Evolutionary conservation across 1,140 invertebrate genomes (phyloP).

Genomic region (Coelopa frigida): DNA sequence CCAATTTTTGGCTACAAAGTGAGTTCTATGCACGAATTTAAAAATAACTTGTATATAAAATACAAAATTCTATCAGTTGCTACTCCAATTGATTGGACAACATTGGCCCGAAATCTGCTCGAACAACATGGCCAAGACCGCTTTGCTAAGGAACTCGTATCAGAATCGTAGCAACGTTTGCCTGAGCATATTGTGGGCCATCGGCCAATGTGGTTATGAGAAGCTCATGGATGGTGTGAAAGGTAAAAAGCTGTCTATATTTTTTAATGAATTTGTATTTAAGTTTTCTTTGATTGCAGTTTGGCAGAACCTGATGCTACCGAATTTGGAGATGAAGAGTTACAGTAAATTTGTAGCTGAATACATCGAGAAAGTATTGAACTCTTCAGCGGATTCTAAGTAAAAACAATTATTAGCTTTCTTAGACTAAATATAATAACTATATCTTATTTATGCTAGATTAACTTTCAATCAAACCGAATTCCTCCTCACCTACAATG

Average conservation of each 20-base stretch:
- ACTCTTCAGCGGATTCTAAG: too few species aligned
- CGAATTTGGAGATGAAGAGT: slow-evolving; percentile 63
- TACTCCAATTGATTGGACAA: slow-evolving; percentile 60
- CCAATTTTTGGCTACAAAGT: slow-evolving; percentile 58
- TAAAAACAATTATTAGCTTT: too few species aligned
- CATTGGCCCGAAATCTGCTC: slow-evolving; percentile 56
- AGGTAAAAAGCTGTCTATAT: slow-evolving; percentile 27
- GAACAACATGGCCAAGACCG: slow-evolving; percentile 55
- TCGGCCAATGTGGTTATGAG: slow-evolving; percentile 65
- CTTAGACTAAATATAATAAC: too few species aligned
- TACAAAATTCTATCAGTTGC: slow-evolving; percentile 43
- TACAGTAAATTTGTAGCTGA: slow-evolving; percentile 62
- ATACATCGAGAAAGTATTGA: slow-evolving; percentile 60
- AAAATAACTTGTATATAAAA: neutral
- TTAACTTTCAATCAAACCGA: slow-evolving; percentile 33
- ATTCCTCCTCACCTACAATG: slow-evolving; percentile 45
- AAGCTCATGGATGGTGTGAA: slow-evolving; percentile 64
- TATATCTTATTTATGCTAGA: slow-evolving; percentile 1
- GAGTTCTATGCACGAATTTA: too few species aligned
- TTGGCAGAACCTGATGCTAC: slow-evolving; percentile 75
- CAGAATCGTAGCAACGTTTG: slow-evolving; percentile 72
- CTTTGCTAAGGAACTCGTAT: slow-evolving; percentile 63
- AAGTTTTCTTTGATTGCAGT: slow-evolving; percentile 47
- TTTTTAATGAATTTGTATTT: neutral
- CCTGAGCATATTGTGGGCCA: slow-evolving; percentile 67